Base-by-base conservation (phyloP, 1,140 invertebrate genomes). In the Drosophila bocki region DNA sequence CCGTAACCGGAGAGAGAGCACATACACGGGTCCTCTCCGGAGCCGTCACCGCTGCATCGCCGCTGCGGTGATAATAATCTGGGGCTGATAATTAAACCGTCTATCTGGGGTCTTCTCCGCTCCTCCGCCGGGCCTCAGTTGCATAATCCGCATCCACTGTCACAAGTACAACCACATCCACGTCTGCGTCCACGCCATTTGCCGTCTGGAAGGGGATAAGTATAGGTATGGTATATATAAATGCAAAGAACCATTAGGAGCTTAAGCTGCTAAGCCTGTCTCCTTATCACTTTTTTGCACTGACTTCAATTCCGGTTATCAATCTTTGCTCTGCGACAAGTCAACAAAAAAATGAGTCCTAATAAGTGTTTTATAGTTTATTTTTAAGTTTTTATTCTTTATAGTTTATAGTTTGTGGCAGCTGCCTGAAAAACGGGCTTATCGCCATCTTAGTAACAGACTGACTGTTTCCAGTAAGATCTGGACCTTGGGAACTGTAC, bases 41-140 rank as follows among this genome's bases (percentile, higher is more conserved):
- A 44, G 37, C 26, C 56, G 26, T 45, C 60, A 72, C 65, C 74
- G 72, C 63, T 67, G 78, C 45, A 82, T 60, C 48, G 74, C 59
- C 48, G 65, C 41, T 75, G 74, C 71, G 75, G 63, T 85, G 84
- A 88, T 90, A 81, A 85, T 86, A 84, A 80, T 81, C 81, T 57
- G 57, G 51, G 65, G 48, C 81, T 88, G 85, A 88, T 88, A 85
- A 91, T 90, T 84, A 75, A 51, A 56, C 50, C 62, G 76, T 75
- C 74, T 62, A 62, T 53, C 83, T 63, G 71, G 26, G 42, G 47
- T 26, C 37, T 45, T 26, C 58, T 58, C 26, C 45, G 44, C 75
- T 67, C 77, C 48, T 13, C 33, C 41, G 62, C 37, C 70, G 70
- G 59, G 61, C 67, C 48, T 67, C 44, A 59, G 54, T 87, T 87